These are phyloP conservation scores for Melolontha melolontha DNA, from an alignment of 2,888 invertebrate genomes.

Conservation along the genomic window DNA sequence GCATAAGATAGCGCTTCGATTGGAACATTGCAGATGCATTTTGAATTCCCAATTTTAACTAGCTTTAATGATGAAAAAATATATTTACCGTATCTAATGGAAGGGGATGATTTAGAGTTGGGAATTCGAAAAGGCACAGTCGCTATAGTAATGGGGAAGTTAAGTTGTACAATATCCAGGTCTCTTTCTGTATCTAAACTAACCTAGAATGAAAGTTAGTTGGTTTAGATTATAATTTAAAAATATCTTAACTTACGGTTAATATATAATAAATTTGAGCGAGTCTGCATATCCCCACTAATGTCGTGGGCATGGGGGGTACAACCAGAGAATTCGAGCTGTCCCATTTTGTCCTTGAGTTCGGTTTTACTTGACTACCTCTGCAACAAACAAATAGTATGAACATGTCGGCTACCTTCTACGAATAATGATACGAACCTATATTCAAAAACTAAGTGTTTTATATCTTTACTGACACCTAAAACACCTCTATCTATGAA, in stretches of 20 bases:
- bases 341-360: slow-evolving; percentile 75
- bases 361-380: slow-evolving; percentile 73
- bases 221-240: neutral
- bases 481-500: slow-evolving; percentile 81
- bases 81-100: slow-evolving; percentile 73
- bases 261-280: slow-evolving; percentile 77
- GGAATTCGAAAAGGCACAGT: slow-evolving; percentile 80
- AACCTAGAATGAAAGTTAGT: slow-evolving; percentile 67
- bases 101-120: slow-evolving; percentile 71
- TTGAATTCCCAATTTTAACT: too few relatives aligned
- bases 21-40: too few relatives aligned
- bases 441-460: slow-evolving; percentile 78
- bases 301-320: slow-evolving; percentile 81
- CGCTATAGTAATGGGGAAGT: slow-evolving; percentile 81
- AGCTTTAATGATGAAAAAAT: neutral
- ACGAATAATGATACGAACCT: slow-evolving; percentile 55
- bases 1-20: too few relatives aligned
- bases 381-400: slow-evolving; percentile 56
- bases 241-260: slow-evolving; percentile 67
- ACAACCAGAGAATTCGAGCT: slow-evolving; percentile 75
- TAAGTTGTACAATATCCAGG: slow-evolving; percentile 77
- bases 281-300: slow-evolving; percentile 78
- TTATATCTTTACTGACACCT: slow-evolving; percentile 77
- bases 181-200: slow-evolving; percentile 78
- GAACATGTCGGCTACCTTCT: neutral